These are phyloP conservation scores for Nematopogon swammerdamellus DNA, from an alignment of 2,888 invertebrate species.

Conservation along the genomic window DNA sequence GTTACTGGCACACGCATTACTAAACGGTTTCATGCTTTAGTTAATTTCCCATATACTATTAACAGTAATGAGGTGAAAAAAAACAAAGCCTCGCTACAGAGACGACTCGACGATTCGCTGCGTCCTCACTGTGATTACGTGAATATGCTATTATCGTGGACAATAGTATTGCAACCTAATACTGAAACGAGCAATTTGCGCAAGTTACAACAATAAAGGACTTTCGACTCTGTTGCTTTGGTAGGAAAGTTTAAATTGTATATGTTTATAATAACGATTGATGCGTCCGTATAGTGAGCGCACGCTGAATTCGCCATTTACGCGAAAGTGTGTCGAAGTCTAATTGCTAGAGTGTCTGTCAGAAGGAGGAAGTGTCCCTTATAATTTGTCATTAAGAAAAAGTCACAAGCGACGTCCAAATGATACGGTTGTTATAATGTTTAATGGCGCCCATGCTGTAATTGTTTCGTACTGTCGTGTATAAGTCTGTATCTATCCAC, in stretches of 20 bases:
- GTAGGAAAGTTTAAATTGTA: too few relatives aligned
- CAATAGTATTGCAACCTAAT: neutral
- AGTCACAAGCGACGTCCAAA: slow-evolving; percentile 5
- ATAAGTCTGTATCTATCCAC: too few relatives aligned
- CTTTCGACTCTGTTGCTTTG: too few relatives aligned
- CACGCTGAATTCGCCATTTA: neutral
- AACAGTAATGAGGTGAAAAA: neutral
- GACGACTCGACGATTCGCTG: neutral
- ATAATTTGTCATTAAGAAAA: slow-evolving; percentile 9
- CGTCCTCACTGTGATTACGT: neutral
- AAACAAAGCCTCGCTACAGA: neutral
- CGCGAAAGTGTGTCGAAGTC: neutral
- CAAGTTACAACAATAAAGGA: too few relatives aligned
- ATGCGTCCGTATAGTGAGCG: neutral
- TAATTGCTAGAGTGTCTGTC: neutral
- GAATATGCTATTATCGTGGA: neutral
- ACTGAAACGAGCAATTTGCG: neutral
- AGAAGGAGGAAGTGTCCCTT: slow-evolving; percentile 4
- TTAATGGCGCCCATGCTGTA: neutral
- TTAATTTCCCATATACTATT: neutral
- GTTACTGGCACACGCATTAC: neutral
- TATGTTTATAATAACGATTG: neutral
- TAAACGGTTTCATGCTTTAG: neutral
- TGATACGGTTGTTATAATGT: slow-evolving; percentile 6
- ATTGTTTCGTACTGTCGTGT: neutral